Percentiles rank a stretch among this genome's conserved stretches.
phyloP scores from a whole-genome alignment of 2,113 vertebrate species.

The Gobiocypris rarus region DNA sequence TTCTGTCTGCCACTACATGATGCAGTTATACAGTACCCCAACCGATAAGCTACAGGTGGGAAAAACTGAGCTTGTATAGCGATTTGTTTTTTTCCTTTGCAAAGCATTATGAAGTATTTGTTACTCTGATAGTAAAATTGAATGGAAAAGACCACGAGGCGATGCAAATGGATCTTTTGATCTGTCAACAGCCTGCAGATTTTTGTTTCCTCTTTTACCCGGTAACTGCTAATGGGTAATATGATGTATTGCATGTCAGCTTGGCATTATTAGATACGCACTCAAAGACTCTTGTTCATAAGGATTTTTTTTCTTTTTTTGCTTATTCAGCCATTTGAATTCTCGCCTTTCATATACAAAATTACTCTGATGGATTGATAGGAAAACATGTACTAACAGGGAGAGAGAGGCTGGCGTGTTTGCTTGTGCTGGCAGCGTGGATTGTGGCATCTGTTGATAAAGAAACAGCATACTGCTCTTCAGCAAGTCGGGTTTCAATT shows the following conservation, averaged over 20 bases:
- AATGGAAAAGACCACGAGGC: conserved; percentile 65
- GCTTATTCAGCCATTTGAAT: conserved; percentile 97
- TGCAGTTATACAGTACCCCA: conserved; percentile 10
- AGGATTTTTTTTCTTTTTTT: conserved; percentile 78
- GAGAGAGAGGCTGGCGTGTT: conserved; percentile 73
- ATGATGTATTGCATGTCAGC: conserved; percentile 92
- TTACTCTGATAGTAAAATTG: conserved; percentile 51
- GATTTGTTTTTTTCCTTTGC: conserved; percentile 36
- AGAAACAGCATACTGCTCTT: conserved; percentile 43
- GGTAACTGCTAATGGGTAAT: conserved; percentile 84
- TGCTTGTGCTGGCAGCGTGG: conserved; percentile 66
- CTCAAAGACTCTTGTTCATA: conserved; percentile 71
- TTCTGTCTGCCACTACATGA: not conserved
- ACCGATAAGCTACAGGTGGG: conserved; percentile 42
- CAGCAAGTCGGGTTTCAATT: conserved; percentile 10
- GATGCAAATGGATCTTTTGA: conserved; percentile 68
- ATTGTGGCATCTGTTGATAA: conserved; percentile 58
- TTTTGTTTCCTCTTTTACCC: conserved; percentile 71
- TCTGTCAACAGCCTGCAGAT: conserved; percentile 66
- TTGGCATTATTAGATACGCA: conserved; percentile 80
- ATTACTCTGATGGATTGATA: conserved; percentile 88
- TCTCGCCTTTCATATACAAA: conserved; percentile 89
- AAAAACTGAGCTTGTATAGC: conserved; percentile 22
- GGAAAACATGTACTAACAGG: conserved; percentile 81
- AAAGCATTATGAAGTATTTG: conserved; percentile 53